A percentile compares a stretch with the other conserved stretches of the same genome.
Conservation (phyloP, 2,113 vertebrate species). For the Urocitellus parryii region DNA sequence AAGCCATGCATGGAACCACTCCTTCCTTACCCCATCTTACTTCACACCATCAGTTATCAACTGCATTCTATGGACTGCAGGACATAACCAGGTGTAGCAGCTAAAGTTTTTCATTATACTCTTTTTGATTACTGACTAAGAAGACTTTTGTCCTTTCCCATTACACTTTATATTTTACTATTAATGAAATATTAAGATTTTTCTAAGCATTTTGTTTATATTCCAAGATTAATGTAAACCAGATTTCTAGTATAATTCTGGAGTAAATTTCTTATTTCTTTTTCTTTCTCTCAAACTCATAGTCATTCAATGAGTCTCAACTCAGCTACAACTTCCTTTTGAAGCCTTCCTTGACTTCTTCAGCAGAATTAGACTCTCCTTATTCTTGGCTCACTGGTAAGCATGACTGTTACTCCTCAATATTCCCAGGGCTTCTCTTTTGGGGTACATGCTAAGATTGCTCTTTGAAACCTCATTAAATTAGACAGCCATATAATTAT, state of each 20-base stretch:
- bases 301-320: no score
- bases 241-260: not conserved
- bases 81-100: not conserved
- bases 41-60: not conserved
- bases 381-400: no score
- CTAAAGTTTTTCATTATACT: not conserved
- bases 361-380: no score
- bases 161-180: not conserved
- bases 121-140: not conserved
- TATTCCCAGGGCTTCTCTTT: no score
- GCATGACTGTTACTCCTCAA: no score
- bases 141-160: not conserved
- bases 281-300: no score
- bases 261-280: no score
- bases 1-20: not conserved
- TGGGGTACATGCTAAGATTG: no score
- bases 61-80: not conserved
- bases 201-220: not conserved
- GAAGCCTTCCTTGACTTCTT: no score
- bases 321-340: no score
- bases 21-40: not conserved
- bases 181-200: not conserved
- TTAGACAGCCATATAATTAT: no score
- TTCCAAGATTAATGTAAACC: not conserved
- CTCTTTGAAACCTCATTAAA: no score